Conservation (phyloP, 2,888 invertebrate species). For the Agrochola litura region DNA sequence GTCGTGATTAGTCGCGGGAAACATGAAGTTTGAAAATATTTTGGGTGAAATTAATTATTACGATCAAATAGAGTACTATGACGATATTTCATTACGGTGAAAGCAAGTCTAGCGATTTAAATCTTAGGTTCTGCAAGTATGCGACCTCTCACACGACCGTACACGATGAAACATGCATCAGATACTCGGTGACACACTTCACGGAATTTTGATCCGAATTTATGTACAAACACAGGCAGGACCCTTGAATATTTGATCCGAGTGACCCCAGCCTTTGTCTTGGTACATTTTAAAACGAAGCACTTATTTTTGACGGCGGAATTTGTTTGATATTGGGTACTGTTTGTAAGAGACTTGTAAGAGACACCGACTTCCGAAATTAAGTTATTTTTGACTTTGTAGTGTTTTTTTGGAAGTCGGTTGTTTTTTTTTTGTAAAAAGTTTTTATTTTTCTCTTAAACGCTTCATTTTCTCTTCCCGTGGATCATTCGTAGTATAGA, state of each 20-base stretch:
- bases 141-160: conserved; percentile 14
- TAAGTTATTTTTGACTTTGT: too few species aligned
- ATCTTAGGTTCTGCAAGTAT: conserved; percentile 1
- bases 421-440: too few species aligned
- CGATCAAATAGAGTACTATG: too few species aligned
- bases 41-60: too few species aligned
- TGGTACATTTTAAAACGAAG: conserved; percentile 63
- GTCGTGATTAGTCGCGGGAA: too few species aligned
- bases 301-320: conserved; percentile 20
- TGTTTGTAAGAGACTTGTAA: too few species aligned
- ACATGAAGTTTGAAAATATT: too few species aligned
- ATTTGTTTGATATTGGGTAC: conserved; percentile 10
- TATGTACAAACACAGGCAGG: conserved; percentile 52
- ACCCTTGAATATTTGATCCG: conserved; percentile 62
- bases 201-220: conserved; percentile 66
- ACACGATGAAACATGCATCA: conserved; percentile 61
- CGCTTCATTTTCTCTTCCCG: neutral
- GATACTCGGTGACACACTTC: conserved; percentile 52
- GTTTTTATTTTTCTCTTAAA: too few species aligned
- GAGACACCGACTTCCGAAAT: too few species aligned
- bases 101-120: neutral
- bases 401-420: too few species aligned
- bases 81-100: too few species aligned
- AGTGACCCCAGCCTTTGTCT: conserved; percentile 55
- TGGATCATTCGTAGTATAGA: neutral